Evolutionary conservation across 2,797 vertebrate species (phyloP).

Genomic region (Lepilemur septentrionalis): DNA sequence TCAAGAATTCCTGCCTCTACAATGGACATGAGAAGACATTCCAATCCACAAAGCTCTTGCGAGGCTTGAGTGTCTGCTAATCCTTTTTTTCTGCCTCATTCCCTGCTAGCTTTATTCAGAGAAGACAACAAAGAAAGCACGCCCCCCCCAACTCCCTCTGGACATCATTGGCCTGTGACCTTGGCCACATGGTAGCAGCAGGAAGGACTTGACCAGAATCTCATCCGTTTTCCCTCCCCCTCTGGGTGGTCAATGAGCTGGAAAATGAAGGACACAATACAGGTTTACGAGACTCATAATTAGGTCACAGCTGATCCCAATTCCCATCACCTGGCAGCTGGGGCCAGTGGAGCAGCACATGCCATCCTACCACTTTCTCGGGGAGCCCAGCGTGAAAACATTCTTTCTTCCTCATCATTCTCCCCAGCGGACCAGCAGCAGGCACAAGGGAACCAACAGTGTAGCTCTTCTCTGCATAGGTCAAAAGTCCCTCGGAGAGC

Average conservation of each 20-base stretch:
- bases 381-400: constrained; percentile 57
- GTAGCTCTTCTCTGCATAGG: not conserved
- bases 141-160: constrained; percentile 50
- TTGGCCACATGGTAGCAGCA: constrained; percentile 78
- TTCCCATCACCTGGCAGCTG: constrained; percentile 84
- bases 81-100: not conserved
- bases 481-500: not conserved
- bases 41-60: not conserved
- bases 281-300: constrained; percentile 87
- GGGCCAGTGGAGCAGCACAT: constrained; percentile 75
- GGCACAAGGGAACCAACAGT: not conserved
- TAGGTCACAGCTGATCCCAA: constrained; percentile 88
- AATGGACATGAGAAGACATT: not conserved
- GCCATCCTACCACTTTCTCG: constrained; percentile 53
- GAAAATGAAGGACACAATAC: constrained; percentile 88
- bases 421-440: not conserved
- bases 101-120: constrained; percentile 22
- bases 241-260: constrained; percentile 84
- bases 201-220: constrained; percentile 83
- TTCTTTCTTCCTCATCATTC: not conserved
- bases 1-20: not conserved
- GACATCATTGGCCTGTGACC: constrained; percentile 80
- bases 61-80: not conserved
- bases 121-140: constrained; percentile 75
- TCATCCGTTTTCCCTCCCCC: constrained; percentile 76